Evolutionary conservation across 2,797 vertebrate species (phyloP).

Genomic region (Hoplostethus mediterraneus): DNA sequence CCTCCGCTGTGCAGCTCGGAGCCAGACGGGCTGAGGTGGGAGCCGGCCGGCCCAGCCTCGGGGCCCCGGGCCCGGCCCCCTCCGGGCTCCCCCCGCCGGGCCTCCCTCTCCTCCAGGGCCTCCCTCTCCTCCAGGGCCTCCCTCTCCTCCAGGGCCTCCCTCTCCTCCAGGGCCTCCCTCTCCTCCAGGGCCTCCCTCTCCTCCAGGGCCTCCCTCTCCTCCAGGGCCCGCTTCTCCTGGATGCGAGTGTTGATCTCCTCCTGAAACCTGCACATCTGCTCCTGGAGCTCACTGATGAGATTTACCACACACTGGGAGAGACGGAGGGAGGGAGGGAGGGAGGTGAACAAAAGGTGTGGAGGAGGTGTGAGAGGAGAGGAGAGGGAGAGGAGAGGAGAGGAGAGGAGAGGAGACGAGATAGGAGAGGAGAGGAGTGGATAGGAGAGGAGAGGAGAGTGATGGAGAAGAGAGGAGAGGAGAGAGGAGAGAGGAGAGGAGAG

Average conservation of each 20-base stretch:
- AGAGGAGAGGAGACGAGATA: conserved; percentile 18
- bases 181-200: too few relatives aligned
- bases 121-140: too few relatives aligned
- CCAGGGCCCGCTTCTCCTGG: conserved; percentile 91
- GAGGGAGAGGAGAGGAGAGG: conserved; percentile 14
- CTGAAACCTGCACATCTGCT: conserved; percentile 99
- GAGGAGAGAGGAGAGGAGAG: not conserved
- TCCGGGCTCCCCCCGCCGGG: conserved; percentile 71
- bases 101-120: too few relatives aligned
- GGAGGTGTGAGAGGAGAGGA: conserved; percentile 32
- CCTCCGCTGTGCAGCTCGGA: conserved; percentile 81
- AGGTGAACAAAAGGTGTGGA: conserved; percentile 21
- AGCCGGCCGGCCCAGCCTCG: conserved; percentile 66
- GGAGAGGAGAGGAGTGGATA: conserved; percentile 10
- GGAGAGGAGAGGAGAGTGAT: not conserved
- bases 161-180: conserved; percentile 26
- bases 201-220: conserved; percentile 74
- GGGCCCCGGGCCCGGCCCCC: conserved; percentile 68
- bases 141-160: conserved; percentile 44
- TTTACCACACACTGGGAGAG: conserved; percentile 95
- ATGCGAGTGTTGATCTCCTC: conserved; percentile 97
- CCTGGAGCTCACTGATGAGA: conserved; percentile 98
- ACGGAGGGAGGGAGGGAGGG: conserved; percentile 25
- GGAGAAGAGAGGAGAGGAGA: not conserved
- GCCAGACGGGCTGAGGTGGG: conserved; percentile 68